Conservation (phyloP, 2,113 vertebrate species). For the Myanophis thanlyinensis region DNA sequence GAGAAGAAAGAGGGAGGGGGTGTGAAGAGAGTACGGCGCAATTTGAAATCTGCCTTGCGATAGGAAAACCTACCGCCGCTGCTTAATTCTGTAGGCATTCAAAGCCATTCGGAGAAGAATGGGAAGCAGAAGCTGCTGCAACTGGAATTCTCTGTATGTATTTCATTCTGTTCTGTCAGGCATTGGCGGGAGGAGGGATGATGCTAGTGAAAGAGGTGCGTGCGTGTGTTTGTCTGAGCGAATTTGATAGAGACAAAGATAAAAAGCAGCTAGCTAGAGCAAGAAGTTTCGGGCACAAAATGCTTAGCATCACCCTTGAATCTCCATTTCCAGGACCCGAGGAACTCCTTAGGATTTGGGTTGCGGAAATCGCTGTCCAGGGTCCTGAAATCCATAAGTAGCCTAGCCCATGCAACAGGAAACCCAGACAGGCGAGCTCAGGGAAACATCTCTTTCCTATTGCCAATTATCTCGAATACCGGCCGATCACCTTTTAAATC, state of each 20-base stretch:
- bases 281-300: neutral
- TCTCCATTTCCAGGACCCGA: neutral
- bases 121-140: conserved; percentile 35
- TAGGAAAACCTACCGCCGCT: neutral
- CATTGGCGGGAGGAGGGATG: neutral
- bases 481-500: neutral
- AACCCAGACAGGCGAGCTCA: neutral
- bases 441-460: conserved; percentile 5
- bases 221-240: neutral
- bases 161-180: neutral
- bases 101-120: conserved; percentile 12
- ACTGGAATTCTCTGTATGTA: conserved; percentile 18
- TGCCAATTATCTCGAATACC: neutral
- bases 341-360: accelerated
- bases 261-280: neutral
- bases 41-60: conserved; percentile 2
- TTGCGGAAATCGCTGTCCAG: conserved; percentile 59
- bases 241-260: neutral
- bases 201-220: neutral
- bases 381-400: conserved; percentile 59
- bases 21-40: neutral
- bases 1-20: conserved; percentile 29
- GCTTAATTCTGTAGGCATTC: neutral
- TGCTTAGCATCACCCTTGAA: conserved; percentile 19
- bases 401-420: conserved; percentile 9